Evolutionary conservation across 2,113 vertebrate genomes (phyloP).

Genomic region (Phaethornis superciliosus): DNA sequence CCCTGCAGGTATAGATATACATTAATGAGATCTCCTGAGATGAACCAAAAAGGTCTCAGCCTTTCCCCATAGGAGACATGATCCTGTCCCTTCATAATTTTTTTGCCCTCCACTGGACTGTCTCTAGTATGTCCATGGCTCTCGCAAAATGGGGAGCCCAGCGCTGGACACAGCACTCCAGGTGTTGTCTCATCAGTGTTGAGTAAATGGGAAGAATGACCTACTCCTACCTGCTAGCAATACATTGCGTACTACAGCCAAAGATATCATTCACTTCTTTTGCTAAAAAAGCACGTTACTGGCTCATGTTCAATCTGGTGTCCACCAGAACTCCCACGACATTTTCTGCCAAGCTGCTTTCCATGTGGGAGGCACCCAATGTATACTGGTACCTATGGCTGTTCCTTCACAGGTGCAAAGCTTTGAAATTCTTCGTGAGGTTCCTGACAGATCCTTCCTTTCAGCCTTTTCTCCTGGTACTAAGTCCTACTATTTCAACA

Average conservation of each 20-base stretch:
- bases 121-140: not conserved
- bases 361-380: not conserved
- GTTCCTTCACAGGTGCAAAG: not conserved
- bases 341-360: not conserved
- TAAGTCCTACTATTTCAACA: not conserved
- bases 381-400: not conserved
- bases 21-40: not conserved
- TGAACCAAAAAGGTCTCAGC: not conserved
- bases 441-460: not conserved
- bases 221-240: not conserved
- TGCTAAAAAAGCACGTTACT: not conserved
- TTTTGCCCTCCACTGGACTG: not conserved
- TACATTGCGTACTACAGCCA: not conserved
- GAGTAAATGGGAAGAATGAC: not conserved
- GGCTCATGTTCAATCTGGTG: not conserved
- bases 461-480: not conserved
- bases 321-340: not conserved
- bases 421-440: not conserved
- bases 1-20: not conserved
- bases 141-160: not conserved
- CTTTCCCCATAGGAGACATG: not conserved
- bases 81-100: not conserved
- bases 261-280: not conserved
- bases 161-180: not conserved
- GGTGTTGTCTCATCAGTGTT: not conserved